phyloP scores from a whole-genome alignment of 2,113 vertebrate species.

The Casuarius casuarius region DNA sequence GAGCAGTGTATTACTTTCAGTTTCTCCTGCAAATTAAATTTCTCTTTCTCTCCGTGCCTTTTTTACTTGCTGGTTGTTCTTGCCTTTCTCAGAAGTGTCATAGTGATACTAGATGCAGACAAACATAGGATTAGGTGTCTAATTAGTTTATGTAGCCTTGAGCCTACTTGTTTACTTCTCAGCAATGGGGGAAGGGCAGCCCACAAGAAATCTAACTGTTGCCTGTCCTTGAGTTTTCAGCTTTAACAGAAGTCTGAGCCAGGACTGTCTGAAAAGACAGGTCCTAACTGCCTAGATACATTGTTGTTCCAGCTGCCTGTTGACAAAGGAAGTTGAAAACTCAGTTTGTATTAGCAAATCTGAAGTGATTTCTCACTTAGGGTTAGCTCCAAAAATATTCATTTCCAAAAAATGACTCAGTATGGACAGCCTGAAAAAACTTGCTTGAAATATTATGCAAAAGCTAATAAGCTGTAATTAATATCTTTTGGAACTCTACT shows the following conservation, averaged over 20 bases:
- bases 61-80: background rate
- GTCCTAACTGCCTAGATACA: background rate
- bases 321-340: background rate
- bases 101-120: conserved; percentile 22
- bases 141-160: conserved; percentile 59
- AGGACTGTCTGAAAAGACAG: background rate
- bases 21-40: background rate
- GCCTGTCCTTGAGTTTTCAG: background rate
- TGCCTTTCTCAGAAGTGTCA: background rate
- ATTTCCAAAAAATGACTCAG: conserved; percentile 40
- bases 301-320: conserved; percentile 4
- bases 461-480: background rate
- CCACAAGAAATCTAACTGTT: background rate
- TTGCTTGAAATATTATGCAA: conserved; percentile 1
- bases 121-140: conserved; percentile 63
- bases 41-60: background rate
- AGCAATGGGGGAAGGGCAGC: background rate
- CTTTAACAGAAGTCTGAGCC: conserved; percentile 5
- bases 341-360: conserved; percentile 2
- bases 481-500: background rate
- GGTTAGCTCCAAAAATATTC: conserved; percentile 12
- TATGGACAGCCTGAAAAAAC: conserved; percentile 11
- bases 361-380: conserved; percentile 19
- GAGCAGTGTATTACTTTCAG: rapidly evolving
- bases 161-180: conserved; percentile 16